phyloP scores from a whole-genome alignment of 2,888 invertebrate genomes.

The Agrochola lychnidis region DNA sequence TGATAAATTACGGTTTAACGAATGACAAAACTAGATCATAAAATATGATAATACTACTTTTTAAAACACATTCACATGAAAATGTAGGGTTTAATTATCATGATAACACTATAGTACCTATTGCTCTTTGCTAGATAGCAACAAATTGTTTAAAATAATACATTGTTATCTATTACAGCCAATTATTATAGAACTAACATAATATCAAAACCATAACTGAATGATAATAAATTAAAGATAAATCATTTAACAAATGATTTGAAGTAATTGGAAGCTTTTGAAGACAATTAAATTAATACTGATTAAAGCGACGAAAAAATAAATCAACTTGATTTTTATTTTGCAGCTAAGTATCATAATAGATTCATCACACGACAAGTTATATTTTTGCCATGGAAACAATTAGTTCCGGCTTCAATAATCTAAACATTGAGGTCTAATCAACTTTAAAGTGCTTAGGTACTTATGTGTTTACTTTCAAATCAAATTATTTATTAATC shows the following conservation, averaged over 20 bases:
- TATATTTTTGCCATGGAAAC: slow-evolving; percentile 22
- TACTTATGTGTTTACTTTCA: not conserved
- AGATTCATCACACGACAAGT: slow-evolving; percentile 29
- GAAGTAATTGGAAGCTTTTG: slow-evolving; percentile 2
- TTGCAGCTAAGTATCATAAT: slow-evolving; percentile 18
- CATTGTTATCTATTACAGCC: not conserved
- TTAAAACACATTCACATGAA: not conserved
- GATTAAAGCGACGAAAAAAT: not conserved
- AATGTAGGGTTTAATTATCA: not conserved
- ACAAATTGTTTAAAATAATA: not conserved
- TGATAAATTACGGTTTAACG: not conserved
- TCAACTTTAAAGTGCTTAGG: not conserved
- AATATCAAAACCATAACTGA: not conserved
- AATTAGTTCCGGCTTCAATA: slow-evolving; percentile 25
- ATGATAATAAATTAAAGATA: slow-evolving; percentile 8
- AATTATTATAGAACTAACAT: not conserved
- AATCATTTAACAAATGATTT: not conserved
- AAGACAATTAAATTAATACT: slow-evolving; percentile 9
- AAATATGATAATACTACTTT: not conserved
- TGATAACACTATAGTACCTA: not conserved
- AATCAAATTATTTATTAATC: not conserved
- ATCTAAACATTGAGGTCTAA: not conserved
- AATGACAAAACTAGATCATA: not conserved
- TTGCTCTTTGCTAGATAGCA: not conserved
- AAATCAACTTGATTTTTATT: slow-evolving; percentile 16